These are phyloP conservation scores for Acanthoscelides obtectus DNA, from an alignment of 2,888 invertebrate genomes.

Conservation along the genomic window DNA sequence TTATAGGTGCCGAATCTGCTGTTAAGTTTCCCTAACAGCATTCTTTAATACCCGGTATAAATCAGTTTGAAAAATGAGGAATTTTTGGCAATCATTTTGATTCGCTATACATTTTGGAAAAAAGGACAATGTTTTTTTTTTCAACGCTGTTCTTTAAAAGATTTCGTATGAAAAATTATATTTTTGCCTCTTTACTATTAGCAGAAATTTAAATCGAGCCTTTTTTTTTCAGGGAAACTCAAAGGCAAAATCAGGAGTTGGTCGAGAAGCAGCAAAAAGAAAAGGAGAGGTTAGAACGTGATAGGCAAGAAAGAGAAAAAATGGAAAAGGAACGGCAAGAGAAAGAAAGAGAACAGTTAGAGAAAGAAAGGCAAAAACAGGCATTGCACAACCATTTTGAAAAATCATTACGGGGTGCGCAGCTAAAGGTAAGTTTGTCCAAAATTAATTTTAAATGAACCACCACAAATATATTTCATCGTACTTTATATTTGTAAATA, in stretches of 20 bases:
- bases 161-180: too few species aligned
- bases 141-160: too few species aligned
- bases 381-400: conserved; percentile 87
- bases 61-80: too few species aligned
- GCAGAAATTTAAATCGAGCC: too few species aligned
- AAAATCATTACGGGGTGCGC: conserved; percentile 76
- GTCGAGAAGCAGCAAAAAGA: conserved; percentile 52
- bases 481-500: background rate
- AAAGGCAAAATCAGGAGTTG: conserved; percentile 60
- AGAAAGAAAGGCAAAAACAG: conserved; percentile 60
- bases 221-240: conserved; percentile 11
- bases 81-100: too few species aligned
- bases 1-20: too few species aligned
- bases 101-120: too few species aligned
- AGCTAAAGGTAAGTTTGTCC: conserved; percentile 61
- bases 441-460: background rate
- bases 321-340: conserved; percentile 43
- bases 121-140: too few species aligned
- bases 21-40: too few species aligned
- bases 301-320: conserved; percentile 33
- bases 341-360: conserved; percentile 41
- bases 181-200: too few species aligned
- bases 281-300: conserved; percentile 47
- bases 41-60: too few species aligned
- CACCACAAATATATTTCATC: background rate